These are phyloP conservation scores for Zaprionus kolodkinae DNA, from an alignment of 1,140 invertebrate species.

Conservation along the genomic window DNA sequence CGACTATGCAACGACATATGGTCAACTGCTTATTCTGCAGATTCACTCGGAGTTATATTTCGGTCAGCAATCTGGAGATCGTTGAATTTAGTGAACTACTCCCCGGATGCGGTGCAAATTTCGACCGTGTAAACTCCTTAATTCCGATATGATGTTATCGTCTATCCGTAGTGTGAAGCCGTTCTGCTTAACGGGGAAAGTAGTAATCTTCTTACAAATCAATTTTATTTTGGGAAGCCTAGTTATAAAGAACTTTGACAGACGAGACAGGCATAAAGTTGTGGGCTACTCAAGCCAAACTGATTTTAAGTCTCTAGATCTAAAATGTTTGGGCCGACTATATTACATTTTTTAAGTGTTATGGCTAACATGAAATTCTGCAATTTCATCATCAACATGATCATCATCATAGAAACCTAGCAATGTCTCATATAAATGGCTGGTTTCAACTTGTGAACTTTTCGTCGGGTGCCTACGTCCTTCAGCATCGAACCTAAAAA, in stretches of 20 bases:
- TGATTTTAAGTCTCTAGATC: conserved; percentile 32
- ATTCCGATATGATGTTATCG: conserved; percentile 18
- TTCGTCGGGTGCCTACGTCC: no score
- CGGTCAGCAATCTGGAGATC: no score
- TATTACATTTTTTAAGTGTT: conserved; percentile 25
- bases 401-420: conserved; percentile 19
- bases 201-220: no score
- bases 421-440: no score
- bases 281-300: conserved; percentile 43
- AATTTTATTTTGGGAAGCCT: conserved; percentile 21
- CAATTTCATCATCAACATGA: conserved; percentile 33
- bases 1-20: no score
- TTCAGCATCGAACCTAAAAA: no score
- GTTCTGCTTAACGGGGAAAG: no score
- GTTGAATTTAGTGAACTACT: no score
- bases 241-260: conserved; percentile 26
- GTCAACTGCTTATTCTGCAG: no score
- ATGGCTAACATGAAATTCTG: conserved; percentile 39
- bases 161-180: neutral
- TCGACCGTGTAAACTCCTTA: conserved; percentile 3
- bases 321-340: conserved; percentile 36
- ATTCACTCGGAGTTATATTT: no score
- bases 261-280: conserved; percentile 33
- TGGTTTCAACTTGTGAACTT: no score
- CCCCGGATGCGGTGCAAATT: conserved; percentile 1